Conservation (phyloP, 2,888 invertebrate species). For the Diarsia dahlii region DNA sequence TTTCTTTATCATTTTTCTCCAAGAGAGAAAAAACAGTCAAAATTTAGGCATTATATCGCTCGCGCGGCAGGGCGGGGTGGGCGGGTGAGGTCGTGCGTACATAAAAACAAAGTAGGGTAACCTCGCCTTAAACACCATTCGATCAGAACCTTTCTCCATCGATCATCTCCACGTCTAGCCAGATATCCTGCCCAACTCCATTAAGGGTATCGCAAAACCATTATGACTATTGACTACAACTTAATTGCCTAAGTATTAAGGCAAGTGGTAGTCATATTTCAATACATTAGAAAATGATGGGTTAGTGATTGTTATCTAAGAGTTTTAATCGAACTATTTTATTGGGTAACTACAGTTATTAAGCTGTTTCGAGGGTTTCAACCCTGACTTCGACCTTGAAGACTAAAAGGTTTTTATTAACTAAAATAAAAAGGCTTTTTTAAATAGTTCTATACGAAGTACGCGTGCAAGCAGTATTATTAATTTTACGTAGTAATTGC, state of each 20-base stretch:
- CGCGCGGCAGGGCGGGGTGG: too few species aligned
- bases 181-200: too few species aligned
- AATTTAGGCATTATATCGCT: too few species aligned
- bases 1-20: too few species aligned
- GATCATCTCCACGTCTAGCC: too few species aligned
- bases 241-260: background rate
- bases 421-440: background rate
- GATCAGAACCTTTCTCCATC: too few species aligned
- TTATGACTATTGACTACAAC: background rate
- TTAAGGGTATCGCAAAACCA: too few species aligned
- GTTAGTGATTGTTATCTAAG: background rate
- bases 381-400: constrained; percentile 1
- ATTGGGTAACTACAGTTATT: background rate
- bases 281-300: background rate
- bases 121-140: too few species aligned
- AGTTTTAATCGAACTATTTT: constrained; percentile 15
- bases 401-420: background rate
- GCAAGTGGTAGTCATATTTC: background rate
- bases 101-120: too few species aligned
- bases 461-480: background rate
- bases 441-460: background rate
- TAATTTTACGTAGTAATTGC: background rate
- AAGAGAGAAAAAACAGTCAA: too few species aligned
- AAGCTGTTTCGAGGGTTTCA: background rate
- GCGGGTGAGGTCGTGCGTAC: too few species aligned